A percentile compares a stretch with the other conserved stretches of the same genome.
Conservation (phyloP, 2,797 vertebrate species). For the Vireo griseus region DNA sequence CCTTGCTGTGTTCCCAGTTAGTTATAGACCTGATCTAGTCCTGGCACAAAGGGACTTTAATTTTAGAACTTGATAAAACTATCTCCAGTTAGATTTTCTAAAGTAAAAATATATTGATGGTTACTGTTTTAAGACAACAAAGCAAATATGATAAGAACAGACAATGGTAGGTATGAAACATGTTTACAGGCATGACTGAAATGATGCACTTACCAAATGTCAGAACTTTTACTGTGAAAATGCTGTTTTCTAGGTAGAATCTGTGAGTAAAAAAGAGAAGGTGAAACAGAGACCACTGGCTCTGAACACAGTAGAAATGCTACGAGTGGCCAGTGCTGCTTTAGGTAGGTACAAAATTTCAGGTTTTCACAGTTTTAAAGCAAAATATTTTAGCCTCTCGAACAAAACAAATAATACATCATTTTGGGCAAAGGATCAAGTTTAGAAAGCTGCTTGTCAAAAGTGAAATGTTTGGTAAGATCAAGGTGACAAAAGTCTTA, state of each 20-base stretch:
- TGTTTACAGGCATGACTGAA: not conserved
- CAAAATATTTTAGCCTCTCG: not conserved
- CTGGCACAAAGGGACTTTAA: not conserved
- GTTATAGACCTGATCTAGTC: not conserved
- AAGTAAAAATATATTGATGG: not conserved
- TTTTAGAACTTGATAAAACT: not conserved
- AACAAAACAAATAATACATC: not conserved
- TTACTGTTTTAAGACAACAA: not conserved
- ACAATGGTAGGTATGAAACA: not conserved
- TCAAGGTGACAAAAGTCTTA: not conserved
- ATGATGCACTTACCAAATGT: not conserved
- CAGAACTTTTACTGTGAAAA: slow-evolving; percentile 1
- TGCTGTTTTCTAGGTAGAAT: slow-evolving; percentile 82
- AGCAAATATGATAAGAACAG: not conserved
- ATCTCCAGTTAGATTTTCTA: not conserved
- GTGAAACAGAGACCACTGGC: slow-evolving; percentile 93
- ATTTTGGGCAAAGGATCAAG: not conserved
- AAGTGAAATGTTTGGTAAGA: not conserved
- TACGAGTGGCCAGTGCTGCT: slow-evolving; percentile 92
- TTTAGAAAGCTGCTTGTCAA: not conserved
- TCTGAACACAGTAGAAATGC: slow-evolving; percentile 97
- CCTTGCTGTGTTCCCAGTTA: not conserved
- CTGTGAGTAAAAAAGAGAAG: slow-evolving; percentile 94
- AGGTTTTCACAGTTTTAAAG: not conserved
- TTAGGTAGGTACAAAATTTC: slow-evolving; percentile 79